Percentiles rank a stretch among this genome's conserved stretches.
These are phyloP conservation scores for Xyliphius kryptos DNA, from an alignment of 2,113 vertebrate genomes.

Conservation along the genomic window DNA sequence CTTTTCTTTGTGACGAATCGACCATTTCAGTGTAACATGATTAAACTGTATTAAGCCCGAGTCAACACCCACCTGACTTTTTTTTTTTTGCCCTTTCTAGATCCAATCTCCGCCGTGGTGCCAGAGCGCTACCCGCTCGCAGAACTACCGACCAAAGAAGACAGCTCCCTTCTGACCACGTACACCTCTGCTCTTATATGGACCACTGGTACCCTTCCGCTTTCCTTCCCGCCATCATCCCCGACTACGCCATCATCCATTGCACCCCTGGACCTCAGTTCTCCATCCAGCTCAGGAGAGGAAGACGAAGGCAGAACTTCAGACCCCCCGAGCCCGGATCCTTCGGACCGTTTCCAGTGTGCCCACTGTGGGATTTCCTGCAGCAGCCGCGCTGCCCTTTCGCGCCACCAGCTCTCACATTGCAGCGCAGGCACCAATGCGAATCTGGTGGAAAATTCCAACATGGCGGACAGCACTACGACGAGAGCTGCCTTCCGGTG, in stretches of 20 bases:
- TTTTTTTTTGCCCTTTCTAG: constrained; percentile 45
- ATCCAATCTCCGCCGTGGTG: constrained; percentile 68
- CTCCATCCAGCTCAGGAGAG: constrained; percentile 72
- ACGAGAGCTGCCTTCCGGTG: constrained; percentile 76
- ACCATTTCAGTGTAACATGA: constrained; percentile 43
- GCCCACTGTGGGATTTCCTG: constrained; percentile 77
- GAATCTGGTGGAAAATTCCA: constrained; percentile 37
- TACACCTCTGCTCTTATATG: constrained; percentile 69
- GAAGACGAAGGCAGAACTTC: constrained; percentile 86
- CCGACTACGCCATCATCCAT: constrained; percentile 52
- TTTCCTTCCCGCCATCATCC: constrained; percentile 61
- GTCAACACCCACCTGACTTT: constrained; percentile 46
- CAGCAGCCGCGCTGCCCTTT: constrained; percentile 74
- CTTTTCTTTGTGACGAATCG: constrained; percentile 23
- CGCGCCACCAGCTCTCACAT: constrained; percentile 77
- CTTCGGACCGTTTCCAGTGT: constrained; percentile 68
- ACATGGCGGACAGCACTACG: constrained; percentile 44
- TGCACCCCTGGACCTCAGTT: constrained; percentile 77
- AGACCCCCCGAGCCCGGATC: constrained; percentile 81
- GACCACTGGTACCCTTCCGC: constrained; percentile 64
- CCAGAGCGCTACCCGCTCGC: constrained; percentile 76
- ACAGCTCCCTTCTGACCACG: constrained; percentile 59
- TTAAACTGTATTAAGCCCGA: constrained; percentile 28
- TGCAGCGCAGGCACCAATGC: constrained; percentile 31
- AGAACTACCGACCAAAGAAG: constrained; percentile 53